Percentiles rank a stretch among this genome's conserved stretches.
Evolutionary conservation across 53 echinoderm and acorn worm species (phyloP).

Genomic region (Patiria pectinifera): DNA sequence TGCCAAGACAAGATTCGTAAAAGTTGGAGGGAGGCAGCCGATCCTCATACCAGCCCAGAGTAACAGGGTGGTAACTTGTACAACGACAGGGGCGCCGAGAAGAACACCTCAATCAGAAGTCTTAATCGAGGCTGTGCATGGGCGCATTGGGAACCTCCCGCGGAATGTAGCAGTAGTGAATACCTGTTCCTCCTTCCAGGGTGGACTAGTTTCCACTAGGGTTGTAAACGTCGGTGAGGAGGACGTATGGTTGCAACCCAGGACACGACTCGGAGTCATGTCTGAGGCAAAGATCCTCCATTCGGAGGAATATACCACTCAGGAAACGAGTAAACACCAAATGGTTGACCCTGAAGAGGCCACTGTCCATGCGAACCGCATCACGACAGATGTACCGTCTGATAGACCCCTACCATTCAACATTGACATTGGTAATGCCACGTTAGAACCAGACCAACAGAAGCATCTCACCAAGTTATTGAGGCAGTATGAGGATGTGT

Average conservation of each 20-base stretch:
- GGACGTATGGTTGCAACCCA: conserved; percentile 50
- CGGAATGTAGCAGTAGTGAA: conserved; percentile 28
- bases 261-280: not conserved
- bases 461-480: not conserved
- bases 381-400: not conserved
- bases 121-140: not conserved
- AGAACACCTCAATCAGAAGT: too few relatives aligned
- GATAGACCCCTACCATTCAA: not conserved
- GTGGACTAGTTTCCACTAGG: conserved; percentile 7
- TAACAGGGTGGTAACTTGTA: conserved; percentile 2
- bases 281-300: not conserved
- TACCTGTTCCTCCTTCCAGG: conserved; percentile 7
- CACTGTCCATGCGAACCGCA: too few relatives aligned
- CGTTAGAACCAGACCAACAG: too few relatives aligned
- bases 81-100: not conserved
- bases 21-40: conserved; percentile 27
- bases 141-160: not conserved
- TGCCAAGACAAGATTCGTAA: not conserved
- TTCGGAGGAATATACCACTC: not conserved
- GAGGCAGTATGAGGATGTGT: conserved; percentile 10
- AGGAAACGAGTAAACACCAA: not conserved
- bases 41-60: conserved; percentile 43
- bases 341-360: too few relatives aligned
- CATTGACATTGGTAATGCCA: not conserved
- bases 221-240: conserved; percentile 32